Base-by-base conservation (phyloP, 23 tunicate species). In the Halocynthia aurantium region DNA sequence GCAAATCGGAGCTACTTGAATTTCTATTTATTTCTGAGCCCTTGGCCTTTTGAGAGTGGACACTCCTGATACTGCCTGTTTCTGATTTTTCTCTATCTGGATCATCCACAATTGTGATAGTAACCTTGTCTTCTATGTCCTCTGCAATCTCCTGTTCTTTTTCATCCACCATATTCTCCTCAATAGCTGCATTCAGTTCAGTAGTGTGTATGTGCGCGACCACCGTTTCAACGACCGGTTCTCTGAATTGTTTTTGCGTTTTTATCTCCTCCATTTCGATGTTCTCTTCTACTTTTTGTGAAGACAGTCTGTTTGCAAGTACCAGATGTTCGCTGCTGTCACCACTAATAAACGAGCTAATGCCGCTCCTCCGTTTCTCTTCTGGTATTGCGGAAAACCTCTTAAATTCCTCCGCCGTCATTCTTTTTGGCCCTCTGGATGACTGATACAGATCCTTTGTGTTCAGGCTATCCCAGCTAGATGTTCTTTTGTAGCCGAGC, bases 341-440 rank as follows among this genome's bases (percentile, higher is more conserved):
- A 15, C 62, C 80, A 52, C 22, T 61, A 53, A 65, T 53, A 6
- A 84, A 77, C 7, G 89, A 84, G 61, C 79, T 84, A 0, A 84
- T 80, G 7, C 84, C 84, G 51, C 84, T 85, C 57, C 87, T 80
- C 63, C 87, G 80, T 52, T 78, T 73, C 70, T 89, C 96, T 71
- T 89, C 96, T 22, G 88, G 96, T 54, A 89, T 89, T 6, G 84
- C 85, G 10, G 96, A 89, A 76, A 89, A 89, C 53, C 96, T 55
- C 51, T 76, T 75, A 70, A 84, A 84, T 53, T 89, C 96, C 64
- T 89, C 83, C 7, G 88, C 82, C 20, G 87, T 83, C 81, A 80
- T 78, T 52, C 95, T 77, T 12, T 64, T 52, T 22, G 63, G 78
- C 64, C 78, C 20, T 31, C 78, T 53, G 63, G 55, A 15, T 11